phyloP scores from a whole-genome alignment of 2,888 invertebrate genomes.

The Lymantria monacha region DNA sequence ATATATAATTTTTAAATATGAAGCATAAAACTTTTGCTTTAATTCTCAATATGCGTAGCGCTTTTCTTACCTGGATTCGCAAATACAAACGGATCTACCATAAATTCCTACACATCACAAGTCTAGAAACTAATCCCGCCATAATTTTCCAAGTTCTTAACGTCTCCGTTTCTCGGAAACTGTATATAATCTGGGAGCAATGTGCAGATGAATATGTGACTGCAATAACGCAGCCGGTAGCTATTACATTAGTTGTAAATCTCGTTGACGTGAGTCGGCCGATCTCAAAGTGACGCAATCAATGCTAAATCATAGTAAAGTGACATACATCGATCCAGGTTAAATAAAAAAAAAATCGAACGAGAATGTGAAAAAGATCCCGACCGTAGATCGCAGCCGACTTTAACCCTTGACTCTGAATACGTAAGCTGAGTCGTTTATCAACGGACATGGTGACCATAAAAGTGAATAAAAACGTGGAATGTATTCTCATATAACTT shows the following conservation, averaged over 20 bases:
- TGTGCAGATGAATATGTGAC: conserved; percentile 40
- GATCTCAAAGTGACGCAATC: conserved; percentile 66
- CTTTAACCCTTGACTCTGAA: conserved; percentile 72
- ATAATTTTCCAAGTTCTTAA: conserved; percentile 51
- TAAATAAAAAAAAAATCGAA: background rate
- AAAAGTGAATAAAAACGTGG: conserved; percentile 30
- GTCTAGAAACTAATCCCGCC: conserved; percentile 49
- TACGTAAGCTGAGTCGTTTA: conserved; percentile 74
- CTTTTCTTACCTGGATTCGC: too few species aligned
- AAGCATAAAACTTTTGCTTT: too few species aligned
- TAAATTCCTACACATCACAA: conserved; percentile 30
- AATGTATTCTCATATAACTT: conserved; percentile 25
- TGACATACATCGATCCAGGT: conserved; percentile 55
- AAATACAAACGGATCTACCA: conserved; percentile 25
- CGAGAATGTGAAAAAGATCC: conserved; percentile 61
- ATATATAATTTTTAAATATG: too few species aligned
- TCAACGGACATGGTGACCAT: conserved; percentile 66
- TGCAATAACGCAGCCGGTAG: conserved; percentile 56
- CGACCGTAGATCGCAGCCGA: conserved; percentile 66
- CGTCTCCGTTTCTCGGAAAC: conserved; percentile 50
- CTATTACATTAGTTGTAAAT: conserved; percentile 67
- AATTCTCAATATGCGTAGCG: too few species aligned
- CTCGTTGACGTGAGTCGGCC: conserved; percentile 47
- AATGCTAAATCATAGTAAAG: conserved; percentile 70
- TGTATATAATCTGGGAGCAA: conserved; percentile 33